Evolutionary conservation across 2,888 invertebrate genomes (phyloP).

Genomic region (Spodoptera littoralis): DNA sequence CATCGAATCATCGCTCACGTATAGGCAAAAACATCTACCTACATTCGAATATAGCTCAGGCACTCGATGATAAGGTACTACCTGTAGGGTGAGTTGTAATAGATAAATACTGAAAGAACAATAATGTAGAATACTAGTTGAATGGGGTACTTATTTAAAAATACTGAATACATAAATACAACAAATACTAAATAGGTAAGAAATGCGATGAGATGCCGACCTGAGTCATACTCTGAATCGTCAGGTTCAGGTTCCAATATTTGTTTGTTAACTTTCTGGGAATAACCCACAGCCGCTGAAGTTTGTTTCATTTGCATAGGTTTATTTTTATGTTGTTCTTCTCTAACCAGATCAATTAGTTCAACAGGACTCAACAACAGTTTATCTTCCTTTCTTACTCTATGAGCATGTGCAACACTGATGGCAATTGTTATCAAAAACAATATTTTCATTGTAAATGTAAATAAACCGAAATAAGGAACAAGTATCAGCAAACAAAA

Average conservation of each 20-base stretch:
- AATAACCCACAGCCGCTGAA: background rate
- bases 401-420: constrained; percentile 27
- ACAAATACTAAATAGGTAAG: background rate
- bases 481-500: too few relatives aligned
- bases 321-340: constrained; percentile 60
- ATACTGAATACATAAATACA: too few relatives aligned
- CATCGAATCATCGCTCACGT: constrained; percentile 36
- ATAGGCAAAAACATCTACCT: background rate
- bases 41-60: too few relatives aligned
- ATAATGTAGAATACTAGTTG: too few relatives aligned
- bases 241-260: constrained; percentile 28
- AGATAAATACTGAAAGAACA: too few relatives aligned
- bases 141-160: too few relatives aligned
- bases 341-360: constrained; percentile 66
- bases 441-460: constrained; percentile 27
- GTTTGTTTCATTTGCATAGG: constrained; percentile 1
- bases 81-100: too few relatives aligned
- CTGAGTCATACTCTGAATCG: constrained; percentile 37
- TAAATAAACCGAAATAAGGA: background rate
- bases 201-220: background rate
- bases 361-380: constrained; percentile 65
- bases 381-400: constrained; percentile 59
- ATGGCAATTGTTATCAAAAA: constrained; percentile 26
- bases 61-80: too few relatives aligned
- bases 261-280: constrained; percentile 19